A percentile compares a stretch with the other conserved stretches of the same genome.
Evolutionary conservation across 2,797 vertebrate species (phyloP).

Genomic region (Lacerta viridis): DNA sequence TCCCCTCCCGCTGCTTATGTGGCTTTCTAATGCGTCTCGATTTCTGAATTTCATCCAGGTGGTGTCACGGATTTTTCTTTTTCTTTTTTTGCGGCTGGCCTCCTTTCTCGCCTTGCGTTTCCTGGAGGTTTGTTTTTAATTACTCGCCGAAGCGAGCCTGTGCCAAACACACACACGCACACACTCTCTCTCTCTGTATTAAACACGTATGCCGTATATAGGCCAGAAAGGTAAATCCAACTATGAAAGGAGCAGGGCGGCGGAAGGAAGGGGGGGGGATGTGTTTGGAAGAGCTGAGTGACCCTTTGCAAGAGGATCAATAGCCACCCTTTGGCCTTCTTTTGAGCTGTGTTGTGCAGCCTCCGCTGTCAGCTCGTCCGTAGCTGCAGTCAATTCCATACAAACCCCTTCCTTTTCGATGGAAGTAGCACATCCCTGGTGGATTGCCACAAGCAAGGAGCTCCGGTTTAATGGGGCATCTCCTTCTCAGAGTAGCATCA

Average conservation of each 20-base stretch:
- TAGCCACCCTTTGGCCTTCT: background rate
- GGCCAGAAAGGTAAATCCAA: background rate
- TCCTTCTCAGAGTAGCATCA: conserved; percentile 49
- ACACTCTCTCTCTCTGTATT: no score
- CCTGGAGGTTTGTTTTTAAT: conserved; percentile 30
- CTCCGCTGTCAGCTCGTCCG: conserved; percentile 45
- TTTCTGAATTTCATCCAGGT: conserved; percentile 25
- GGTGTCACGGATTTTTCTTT: background rate
- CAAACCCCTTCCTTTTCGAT: background rate
- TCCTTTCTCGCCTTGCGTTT: conserved; percentile 17
- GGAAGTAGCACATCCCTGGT: conserved; percentile 51
- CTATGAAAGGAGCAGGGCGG: background rate
- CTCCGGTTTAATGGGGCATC: conserved; percentile 45
- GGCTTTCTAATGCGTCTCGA: background rate
- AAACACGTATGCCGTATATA: background rate
- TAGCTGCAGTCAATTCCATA: conserved; percentile 28
- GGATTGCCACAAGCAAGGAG: conserved; percentile 36
- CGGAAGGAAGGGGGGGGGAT: background rate
- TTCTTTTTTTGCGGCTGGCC: background rate
- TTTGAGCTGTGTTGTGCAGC: conserved; percentile 22
- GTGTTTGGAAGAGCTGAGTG: background rate
- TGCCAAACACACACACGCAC: background rate
- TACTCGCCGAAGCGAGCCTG: background rate
- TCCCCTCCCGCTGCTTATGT: background rate
- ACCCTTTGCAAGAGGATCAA: background rate